A percentile compares a stretch with the other conserved stretches of the same genome.
Conservation (phyloP, 1,140 invertebrate species). For the Drosophila equinoxialis region DNA sequence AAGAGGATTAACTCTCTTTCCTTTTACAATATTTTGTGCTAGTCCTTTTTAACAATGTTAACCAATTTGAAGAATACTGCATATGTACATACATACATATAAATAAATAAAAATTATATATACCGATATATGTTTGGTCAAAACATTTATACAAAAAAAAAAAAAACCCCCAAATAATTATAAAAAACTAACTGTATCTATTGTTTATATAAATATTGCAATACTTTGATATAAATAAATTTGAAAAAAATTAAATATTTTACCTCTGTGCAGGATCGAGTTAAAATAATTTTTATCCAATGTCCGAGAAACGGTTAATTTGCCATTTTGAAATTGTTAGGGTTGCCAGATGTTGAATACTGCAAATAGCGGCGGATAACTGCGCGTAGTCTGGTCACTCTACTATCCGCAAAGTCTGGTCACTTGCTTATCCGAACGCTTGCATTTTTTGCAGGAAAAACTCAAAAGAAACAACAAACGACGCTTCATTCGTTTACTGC, state of each 20-base stretch:
- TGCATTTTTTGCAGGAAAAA: not conserved
- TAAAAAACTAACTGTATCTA: not conserved
- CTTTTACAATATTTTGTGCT: constrained; percentile 45
- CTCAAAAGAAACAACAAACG: constrained; percentile 4
- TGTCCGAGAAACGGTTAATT: too few relatives aligned
- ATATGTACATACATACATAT: constrained; percentile 44
- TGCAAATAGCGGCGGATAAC: too few relatives aligned
- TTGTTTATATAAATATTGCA: not conserved
- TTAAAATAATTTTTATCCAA: too few relatives aligned
- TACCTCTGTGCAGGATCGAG: too few relatives aligned
- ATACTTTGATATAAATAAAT: constrained; percentile 4
- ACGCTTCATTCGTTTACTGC: not conserved
- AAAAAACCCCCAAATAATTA: too few relatives aligned
- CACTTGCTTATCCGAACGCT: constrained; percentile 1
- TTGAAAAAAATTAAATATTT: not conserved
- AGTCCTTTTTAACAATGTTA: constrained; percentile 69
- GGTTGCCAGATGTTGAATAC: too few relatives aligned
- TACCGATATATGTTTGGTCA: constrained; percentile 22
- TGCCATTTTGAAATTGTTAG: too few relatives aligned
- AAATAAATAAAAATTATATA: constrained; percentile 9
- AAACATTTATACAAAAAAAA: not conserved
- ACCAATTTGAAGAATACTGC: constrained; percentile 48
- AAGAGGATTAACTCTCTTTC: constrained; percentile 62
- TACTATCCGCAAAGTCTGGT: not conserved
- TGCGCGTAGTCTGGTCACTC: not conserved